Conservation (phyloP, 2,797 vertebrate species). For the Sebastolobus alascanus region DNA sequence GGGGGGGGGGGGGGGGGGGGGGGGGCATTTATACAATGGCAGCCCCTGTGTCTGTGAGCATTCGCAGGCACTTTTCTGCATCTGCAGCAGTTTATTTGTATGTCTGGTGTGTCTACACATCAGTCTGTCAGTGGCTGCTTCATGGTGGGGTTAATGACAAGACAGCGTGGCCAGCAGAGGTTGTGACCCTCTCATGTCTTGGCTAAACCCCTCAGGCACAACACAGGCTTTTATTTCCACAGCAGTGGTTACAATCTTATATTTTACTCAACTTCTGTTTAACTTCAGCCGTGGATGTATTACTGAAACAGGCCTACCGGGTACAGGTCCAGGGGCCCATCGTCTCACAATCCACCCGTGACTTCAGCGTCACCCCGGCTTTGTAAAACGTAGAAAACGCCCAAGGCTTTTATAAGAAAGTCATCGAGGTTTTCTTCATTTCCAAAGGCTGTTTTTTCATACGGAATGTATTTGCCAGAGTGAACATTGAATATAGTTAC, state of each 20-base stretch:
- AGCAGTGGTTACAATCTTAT: not conserved
- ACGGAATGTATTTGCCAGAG: not conserved
- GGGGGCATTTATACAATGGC: slow-evolving; percentile 32
- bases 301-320: not conserved
- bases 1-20: slow-evolving; percentile 18
- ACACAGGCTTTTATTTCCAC: not conserved
- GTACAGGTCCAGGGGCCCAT: not conserved
- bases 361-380: not conserved
- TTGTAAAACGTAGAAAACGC: not conserved
- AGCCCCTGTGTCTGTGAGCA: not conserved
- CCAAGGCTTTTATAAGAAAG: not conserved
- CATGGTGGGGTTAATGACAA: slow-evolving; percentile 11
- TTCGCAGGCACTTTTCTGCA: slow-evolving; percentile 28
- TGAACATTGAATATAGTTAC: not conserved
- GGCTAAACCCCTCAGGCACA: not conserved
- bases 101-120: not conserved
- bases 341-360: not conserved
- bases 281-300: not conserved
- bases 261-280: not conserved
- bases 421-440: not conserved
- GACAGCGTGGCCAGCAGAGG: slow-evolving; percentile 10
- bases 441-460: not conserved
- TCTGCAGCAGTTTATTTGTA: slow-evolving; percentile 43
- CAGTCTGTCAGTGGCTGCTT: slow-evolving; percentile 23
- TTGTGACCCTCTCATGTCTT: slow-evolving; percentile 28